Conservation (phyloP, 1,140 invertebrate genomes). For the Bacillus rossius region DNA sequence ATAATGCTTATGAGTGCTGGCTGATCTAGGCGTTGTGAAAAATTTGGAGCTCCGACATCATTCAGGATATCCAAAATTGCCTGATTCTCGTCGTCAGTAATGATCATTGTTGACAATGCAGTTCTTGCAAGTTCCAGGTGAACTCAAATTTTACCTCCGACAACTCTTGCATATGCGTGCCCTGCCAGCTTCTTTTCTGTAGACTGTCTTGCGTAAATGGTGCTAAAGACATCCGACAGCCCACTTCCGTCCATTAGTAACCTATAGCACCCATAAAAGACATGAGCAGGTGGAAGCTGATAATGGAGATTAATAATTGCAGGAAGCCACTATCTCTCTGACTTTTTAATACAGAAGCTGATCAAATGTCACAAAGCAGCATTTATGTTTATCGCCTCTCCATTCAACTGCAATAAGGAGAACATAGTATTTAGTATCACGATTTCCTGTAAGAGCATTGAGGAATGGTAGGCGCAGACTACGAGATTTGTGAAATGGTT, state of each 20-base stretch:
- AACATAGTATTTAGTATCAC: constrained; percentile 21
- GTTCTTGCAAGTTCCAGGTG: constrained; percentile 3
- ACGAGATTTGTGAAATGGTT: constrained; percentile 18
- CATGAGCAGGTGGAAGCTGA: constrained; percentile 36
- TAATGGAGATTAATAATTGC: constrained; percentile 7
- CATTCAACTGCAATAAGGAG: constrained; percentile 15
- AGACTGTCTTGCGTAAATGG: constrained; percentile 30
- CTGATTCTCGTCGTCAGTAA: too few relatives aligned
- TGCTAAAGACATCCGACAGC: constrained; percentile 30
- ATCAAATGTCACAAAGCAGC: constrained; percentile 26
- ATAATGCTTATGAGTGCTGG: too few relatives aligned
- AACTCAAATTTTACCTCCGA: constrained; percentile 37
- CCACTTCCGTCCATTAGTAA: constrained; percentile 37
- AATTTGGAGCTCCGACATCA: too few relatives aligned
- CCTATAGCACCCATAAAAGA: constrained; percentile 40
- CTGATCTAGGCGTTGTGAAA: too few relatives aligned
- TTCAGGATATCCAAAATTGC: too few relatives aligned
- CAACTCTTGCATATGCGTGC: constrained; percentile 38
- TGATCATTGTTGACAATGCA: too few relatives aligned
- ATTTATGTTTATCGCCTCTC: constrained; percentile 11
- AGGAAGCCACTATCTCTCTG: constrained; percentile 36
- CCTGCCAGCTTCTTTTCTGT: constrained; percentile 37
- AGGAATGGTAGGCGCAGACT: constrained; percentile 22
- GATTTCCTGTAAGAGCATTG: constrained; percentile 16
- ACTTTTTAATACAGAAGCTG: constrained; percentile 39